These are phyloP conservation scores for Bubo scandiacus DNA, from an alignment of 2,113 vertebrate genomes.

Conservation along the genomic window DNA sequence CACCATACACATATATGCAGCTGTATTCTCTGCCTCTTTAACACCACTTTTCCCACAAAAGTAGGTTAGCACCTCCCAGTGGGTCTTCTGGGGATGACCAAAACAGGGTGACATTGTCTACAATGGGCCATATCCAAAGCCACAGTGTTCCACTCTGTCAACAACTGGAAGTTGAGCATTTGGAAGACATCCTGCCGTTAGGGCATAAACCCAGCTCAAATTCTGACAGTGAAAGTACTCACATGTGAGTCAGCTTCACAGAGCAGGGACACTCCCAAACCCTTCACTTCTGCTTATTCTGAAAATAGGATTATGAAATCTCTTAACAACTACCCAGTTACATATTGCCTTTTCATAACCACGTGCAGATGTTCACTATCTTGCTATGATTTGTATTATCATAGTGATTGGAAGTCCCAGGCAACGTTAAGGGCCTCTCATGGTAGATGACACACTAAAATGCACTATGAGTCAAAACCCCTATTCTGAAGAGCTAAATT, in stretches of 20 bases:
- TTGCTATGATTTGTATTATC: neutral
- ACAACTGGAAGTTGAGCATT: neutral
- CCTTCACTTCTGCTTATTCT: neutral
- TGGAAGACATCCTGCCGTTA: neutral
- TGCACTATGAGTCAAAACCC: neutral
- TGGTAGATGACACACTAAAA: neutral
- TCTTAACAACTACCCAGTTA: neutral
- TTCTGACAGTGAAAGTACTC: neutral
- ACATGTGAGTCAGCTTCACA: neutral
- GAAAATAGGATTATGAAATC: conserved; percentile 13
- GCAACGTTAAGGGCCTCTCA: neutral
- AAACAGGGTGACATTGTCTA: neutral
- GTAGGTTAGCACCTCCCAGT: neutral
- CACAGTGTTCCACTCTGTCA: neutral
- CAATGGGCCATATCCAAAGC: neutral
- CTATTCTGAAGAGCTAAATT: neutral
- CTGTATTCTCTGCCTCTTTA: neutral
- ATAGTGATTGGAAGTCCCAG: neutral
- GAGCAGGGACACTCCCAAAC: neutral
- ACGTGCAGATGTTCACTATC: neutral
- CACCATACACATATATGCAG: neutral
- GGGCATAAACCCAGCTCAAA: neutral
- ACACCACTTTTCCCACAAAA: neutral
- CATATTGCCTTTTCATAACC: neutral
- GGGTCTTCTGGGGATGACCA: neutral